Evolutionary conservation across 2,797 vertebrate species (phyloP), one percentile per base, ranked within the genome.

Genomic region (Myotis myotis): DNA sequence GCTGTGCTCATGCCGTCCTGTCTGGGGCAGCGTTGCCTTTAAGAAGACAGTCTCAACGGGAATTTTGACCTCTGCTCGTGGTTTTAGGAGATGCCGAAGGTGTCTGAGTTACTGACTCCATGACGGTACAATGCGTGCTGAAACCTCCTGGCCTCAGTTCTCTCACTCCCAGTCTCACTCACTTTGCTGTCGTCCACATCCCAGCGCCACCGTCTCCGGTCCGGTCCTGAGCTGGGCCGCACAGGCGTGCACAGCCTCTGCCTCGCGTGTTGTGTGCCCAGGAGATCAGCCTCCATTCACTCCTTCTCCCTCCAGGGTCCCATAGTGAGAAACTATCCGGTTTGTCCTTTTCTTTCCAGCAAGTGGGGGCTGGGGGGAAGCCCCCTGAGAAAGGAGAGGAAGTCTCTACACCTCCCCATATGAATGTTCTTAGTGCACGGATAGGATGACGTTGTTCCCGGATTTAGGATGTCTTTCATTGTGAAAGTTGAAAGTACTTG

Each of bases 401-500:
- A 53, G 0, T 47, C 22, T 7, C 0, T 2, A 6, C 70, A 36
- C 5, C 23, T 6, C 47, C 23, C n/a, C 16, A 3, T 4, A 2
- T 11, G 10, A 68, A 33, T 78, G 8, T 74, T 76, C 79, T 30
- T 44, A 55, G 75, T 70, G 62, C 16, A 15, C 23, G 60, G 25
- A 51, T 60, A 53, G 5, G 33, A 22, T 44, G 44, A 44, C 44
- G 22, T 55, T 93, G 51, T 70, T 75, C 38, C 70, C 41, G 74
- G 64, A 62, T 47, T 70, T 68, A 76, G 47, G 66, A 47, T 68
- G 71, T 81, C 68, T 84, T 51, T 57, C 71, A 25, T 60, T 78
- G 47, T 84, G 79, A 96, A 91, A 66, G 60, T 11, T 80, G 71
- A 68, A 86, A 68, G 41, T 82, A 49, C 88, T 88, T 75, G 71